Percentiles rank a stretch among this genome's conserved stretches.
Evolutionary conservation across 2,113 vertebrate genomes (phyloP).

Genomic region (zebrafish (Danio rerio)): GRCz12tu NC_133188.1:43047501-43048000

Average conservation of each 20-base stretch:
- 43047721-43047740: background rate
- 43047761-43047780: background rate
- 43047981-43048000: too few relatives aligned
- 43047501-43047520: background rate
- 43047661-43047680: background rate
- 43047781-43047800: background rate
- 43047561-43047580: background rate
- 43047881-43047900: too few relatives aligned
- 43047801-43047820: background rate
- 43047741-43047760: background rate
- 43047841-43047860: too few relatives aligned
- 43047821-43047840: too few relatives aligned
- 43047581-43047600: background rate
- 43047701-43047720: background rate
- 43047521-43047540: background rate
- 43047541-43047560: background rate
- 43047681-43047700: background rate
- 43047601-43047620: conserved; percentile 7
- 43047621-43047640: background rate
- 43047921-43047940: too few relatives aligned
- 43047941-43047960: too few relatives aligned
- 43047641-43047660: background rate
- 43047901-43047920: too few relatives aligned
- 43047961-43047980: too few relatives aligned
- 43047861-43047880: too few relatives aligned